These are phyloP conservation scores for Gari tellinella DNA, from an alignment of 2,888 invertebrate species.

Conservation along the genomic window DNA sequence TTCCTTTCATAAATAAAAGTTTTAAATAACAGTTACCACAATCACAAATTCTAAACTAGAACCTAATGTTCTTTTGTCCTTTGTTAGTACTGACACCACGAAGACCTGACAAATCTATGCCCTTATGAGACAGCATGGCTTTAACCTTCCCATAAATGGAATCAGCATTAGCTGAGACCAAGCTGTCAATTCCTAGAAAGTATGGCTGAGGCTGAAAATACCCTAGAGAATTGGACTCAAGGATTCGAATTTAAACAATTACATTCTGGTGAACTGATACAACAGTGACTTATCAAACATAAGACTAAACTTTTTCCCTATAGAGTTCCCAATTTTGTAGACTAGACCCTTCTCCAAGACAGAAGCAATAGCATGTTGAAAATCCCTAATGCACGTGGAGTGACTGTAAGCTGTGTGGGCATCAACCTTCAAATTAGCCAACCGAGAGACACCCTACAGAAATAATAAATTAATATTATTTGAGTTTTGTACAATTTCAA, in stretches of 20 bases:
- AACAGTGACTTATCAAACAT: constrained; percentile 39
- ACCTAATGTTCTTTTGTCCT: no score
- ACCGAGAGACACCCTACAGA: constrained; percentile 10
- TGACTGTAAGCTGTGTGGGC: constrained; percentile 10
- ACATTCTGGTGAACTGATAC: constrained; percentile 36
- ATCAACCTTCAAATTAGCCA: constrained; percentile 18
- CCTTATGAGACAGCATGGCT: constrained; percentile 15
- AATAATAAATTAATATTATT: no score
- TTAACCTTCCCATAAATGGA: constrained; percentile 22
- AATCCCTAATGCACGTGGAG: constrained; percentile 1
- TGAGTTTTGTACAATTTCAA: no score
- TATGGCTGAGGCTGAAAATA: constrained; percentile 23
- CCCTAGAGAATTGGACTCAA: constrained; percentile 20
- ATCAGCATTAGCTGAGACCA: constrained; percentile 35
- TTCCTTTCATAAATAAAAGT: no score
- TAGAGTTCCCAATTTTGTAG: no score
- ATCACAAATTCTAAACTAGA: no score
- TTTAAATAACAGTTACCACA: no score
- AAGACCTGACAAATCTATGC: constrained; percentile 21
- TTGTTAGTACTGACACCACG: constrained; percentile 48
- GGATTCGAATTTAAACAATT: constrained; percentile 24
- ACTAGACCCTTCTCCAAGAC: constrained; percentile 1
- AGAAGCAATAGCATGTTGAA: constrained; percentile 9
- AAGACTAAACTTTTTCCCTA: constrained; percentile 11
- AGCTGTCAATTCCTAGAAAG: constrained; percentile 31